Evolutionary conservation across 2,113 vertebrate genomes (phyloP).

Genomic region (Bubo blakistoni): DNA sequence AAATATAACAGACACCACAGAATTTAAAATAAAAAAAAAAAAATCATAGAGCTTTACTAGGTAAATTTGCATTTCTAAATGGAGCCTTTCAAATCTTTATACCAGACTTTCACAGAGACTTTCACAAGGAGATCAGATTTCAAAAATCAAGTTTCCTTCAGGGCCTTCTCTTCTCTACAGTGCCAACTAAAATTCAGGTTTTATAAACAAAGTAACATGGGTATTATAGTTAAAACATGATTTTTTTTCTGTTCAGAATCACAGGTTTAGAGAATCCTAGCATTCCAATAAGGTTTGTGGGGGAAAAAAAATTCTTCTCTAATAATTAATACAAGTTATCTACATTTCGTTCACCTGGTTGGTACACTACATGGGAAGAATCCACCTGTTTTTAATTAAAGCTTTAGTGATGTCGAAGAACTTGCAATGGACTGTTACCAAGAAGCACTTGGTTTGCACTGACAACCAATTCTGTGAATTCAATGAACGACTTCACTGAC

Average conservation of each 20-base stretch:
- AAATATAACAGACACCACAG: background rate
- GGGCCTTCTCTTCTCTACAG: background rate
- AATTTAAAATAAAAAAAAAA: background rate
- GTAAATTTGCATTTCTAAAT: background rate
- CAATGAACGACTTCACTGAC: background rate
- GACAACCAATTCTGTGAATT: background rate
- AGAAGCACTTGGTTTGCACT: background rate
- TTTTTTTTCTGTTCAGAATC: background rate
- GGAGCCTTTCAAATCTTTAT: background rate
- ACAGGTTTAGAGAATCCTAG: background rate
- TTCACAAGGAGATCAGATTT: constrained; percentile 50
- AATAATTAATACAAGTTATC: background rate
- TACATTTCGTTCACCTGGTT: background rate
- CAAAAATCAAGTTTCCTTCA: constrained; percentile 15
- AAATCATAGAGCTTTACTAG: background rate
- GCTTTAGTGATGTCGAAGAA: background rate
- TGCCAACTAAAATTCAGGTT: constrained; percentile 12
- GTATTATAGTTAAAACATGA: background rate
- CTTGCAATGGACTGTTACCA: background rate
- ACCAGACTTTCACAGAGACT: background rate
- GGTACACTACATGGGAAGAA: background rate
- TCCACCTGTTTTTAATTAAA: background rate
- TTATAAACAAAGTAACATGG: constrained; percentile 19
- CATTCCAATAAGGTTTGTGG: background rate
- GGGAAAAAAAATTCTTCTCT: background rate